Percentiles rank a stretch among this genome's conserved stretches.
Conservation (phyloP, 2,888 invertebrate genomes). For the Folsomia manolachei region DNA sequence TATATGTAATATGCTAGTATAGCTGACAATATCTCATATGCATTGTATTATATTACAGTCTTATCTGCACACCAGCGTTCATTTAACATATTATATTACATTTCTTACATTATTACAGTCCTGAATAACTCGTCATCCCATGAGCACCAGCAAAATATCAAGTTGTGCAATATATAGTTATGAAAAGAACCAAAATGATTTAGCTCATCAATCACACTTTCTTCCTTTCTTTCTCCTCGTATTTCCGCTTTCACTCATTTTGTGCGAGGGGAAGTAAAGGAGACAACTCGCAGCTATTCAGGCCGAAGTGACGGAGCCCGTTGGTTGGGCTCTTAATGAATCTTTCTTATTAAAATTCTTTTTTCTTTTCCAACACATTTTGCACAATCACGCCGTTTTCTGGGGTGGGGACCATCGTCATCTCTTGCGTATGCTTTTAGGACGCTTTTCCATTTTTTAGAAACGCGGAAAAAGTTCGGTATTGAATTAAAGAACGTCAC, state of each 20-base stretch:
- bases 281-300: neutral
- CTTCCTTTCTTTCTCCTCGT: neutral
- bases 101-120: too few relatives aligned
- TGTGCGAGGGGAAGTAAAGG: neutral
- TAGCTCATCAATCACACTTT: constrained; percentile 10
- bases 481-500: too few relatives aligned
- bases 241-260: neutral
- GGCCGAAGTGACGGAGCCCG: neutral
- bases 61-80: neutral
- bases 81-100: too few relatives aligned
- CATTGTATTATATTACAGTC: too few relatives aligned
- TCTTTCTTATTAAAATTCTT: constrained; percentile 7
- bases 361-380: neutral
- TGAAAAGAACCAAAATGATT: constrained; percentile 9
- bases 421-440: too few relatives aligned
- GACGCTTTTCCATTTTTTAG: too few relatives aligned
- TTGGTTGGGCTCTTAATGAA: neutral
- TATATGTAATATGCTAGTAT: too few relatives aligned
- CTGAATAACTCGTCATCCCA: too few relatives aligned
- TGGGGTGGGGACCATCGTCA: neutral
- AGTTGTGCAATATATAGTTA: too few relatives aligned
- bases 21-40: too few relatives aligned
- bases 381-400: neutral
- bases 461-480: too few relatives aligned
- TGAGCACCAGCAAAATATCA: too few relatives aligned